Conservation (phyloP, 1,140 invertebrate species). For the Magallana angulata region DNA sequence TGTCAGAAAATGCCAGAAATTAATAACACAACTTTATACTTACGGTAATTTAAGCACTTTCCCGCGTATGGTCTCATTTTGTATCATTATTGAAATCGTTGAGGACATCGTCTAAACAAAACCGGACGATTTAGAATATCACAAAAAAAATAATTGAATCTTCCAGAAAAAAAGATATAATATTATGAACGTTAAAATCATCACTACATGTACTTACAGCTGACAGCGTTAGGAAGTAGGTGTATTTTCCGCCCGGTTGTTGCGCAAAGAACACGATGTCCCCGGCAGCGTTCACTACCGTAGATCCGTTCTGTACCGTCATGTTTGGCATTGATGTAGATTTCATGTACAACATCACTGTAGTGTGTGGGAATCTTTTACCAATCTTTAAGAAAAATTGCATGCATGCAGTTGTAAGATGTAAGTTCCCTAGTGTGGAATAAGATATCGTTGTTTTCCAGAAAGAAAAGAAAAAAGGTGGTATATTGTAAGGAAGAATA, state of each 20-base stretch:
- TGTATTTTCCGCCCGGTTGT: neutral
- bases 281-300: neutral
- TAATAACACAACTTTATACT: neutral
- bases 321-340: neutral
- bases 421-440: too few relatives aligned
- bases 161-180: too few relatives aligned
- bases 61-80: neutral
- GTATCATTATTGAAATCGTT: neutral
- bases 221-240: neutral
- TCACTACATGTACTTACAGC: neutral
- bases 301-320: neutral
- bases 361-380: neutral
- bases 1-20: neutral
- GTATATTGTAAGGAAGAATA: too few relatives aligned
- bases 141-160: neutral
- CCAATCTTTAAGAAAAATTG: neutral
- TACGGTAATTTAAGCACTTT: constrained; percentile 24
- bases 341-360: constrained; percentile 33
- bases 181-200: too few relatives aligned
- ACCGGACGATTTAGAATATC: neutral
- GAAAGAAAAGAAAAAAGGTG: too few relatives aligned
- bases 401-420: too few relatives aligned
- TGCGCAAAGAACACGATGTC: constrained; percentile 11
- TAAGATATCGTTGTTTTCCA: too few relatives aligned
- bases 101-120: neutral